phyloP scores from a whole-genome alignment of 2,888 invertebrate species.

The Pristionchus fissidentatus region DNA sequence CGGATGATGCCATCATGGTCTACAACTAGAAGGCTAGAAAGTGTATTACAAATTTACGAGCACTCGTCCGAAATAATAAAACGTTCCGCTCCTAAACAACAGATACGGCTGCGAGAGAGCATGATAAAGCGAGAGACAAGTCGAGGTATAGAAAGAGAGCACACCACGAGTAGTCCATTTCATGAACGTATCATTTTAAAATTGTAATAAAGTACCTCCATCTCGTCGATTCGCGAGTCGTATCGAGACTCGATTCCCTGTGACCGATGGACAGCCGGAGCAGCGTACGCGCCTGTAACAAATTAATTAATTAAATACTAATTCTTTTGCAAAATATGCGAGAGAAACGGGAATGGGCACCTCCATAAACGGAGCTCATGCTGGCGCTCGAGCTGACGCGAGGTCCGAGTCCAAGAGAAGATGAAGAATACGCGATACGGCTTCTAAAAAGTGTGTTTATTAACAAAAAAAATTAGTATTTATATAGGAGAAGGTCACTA shows the following conservation, averaged over 20 bases:
- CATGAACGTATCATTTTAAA: background rate
- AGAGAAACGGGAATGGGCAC: background rate
- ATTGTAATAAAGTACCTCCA: conserved; percentile 56
- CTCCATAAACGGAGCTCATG: conserved; percentile 15
- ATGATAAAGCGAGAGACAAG: no score
- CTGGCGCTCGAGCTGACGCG: conserved; percentile 1
- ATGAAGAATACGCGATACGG: background rate
- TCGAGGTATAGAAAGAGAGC: no score
- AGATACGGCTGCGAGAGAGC: no score
- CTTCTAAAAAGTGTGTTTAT: conserved; percentile 37
- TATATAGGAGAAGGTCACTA: no score
- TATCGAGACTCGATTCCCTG: conserved; percentile 73
- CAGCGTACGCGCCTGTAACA: conserved; percentile 69
- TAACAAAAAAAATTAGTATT: no score
- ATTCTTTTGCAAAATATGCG: background rate
- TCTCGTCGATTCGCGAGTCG: conserved; percentile 64
- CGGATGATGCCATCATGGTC: no score
- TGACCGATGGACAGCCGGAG: conserved; percentile 67
- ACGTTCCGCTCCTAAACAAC: no score
- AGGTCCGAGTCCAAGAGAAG: conserved; percentile 26
- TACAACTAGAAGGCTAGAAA: no score
- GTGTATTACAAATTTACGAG: no score
- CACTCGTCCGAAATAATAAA: no score
- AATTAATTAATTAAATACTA: background rate
- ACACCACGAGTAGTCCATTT: background rate